Percentiles rank a stretch among this genome's conserved stretches.
phyloP scores from a whole-genome alignment of 2,888 invertebrate genomes.

The Campoplex nolae region DNA sequence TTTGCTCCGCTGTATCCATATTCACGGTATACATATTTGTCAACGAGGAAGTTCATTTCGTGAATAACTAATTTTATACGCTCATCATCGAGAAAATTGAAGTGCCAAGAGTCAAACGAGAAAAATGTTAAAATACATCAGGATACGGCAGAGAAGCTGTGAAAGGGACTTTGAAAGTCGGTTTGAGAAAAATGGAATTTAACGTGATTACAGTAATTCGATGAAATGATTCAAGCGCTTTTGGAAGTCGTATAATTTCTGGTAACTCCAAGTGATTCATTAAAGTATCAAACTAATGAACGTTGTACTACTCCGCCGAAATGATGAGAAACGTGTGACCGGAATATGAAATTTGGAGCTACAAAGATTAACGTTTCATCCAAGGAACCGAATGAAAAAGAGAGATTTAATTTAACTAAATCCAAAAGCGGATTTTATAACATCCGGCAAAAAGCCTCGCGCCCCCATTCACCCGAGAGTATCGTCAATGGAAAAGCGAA shows the following conservation, averaged over 20 bases:
- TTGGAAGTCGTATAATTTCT: not conserved
- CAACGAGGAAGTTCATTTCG: not conserved
- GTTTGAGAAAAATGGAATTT: not conserved
- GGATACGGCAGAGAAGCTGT: not conserved
- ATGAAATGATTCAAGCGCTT: not conserved
- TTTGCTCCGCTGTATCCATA: not conserved
- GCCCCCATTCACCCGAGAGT: not conserved
- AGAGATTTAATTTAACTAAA: not conserved
- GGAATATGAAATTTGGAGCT: not conserved
- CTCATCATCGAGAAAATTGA: not conserved
- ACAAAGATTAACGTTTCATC: not conserved
- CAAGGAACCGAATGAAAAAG: not conserved
- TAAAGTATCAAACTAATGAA: not conserved
- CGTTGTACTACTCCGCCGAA: not conserved
- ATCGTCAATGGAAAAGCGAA: not conserved
- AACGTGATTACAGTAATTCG: not conserved
- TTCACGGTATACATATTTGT: not conserved
- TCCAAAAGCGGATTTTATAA: not conserved
- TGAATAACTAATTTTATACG: not conserved
- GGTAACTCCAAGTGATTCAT: not conserved
- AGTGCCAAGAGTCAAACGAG: not conserved
- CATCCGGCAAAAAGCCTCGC: not conserved
- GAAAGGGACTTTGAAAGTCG: not conserved
- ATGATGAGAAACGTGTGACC: not conserved
- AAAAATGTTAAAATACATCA: not conserved